Conservation (phyloP, 64 coral and sea anemone species). For the Stichodactyla mertensii region DNA sequence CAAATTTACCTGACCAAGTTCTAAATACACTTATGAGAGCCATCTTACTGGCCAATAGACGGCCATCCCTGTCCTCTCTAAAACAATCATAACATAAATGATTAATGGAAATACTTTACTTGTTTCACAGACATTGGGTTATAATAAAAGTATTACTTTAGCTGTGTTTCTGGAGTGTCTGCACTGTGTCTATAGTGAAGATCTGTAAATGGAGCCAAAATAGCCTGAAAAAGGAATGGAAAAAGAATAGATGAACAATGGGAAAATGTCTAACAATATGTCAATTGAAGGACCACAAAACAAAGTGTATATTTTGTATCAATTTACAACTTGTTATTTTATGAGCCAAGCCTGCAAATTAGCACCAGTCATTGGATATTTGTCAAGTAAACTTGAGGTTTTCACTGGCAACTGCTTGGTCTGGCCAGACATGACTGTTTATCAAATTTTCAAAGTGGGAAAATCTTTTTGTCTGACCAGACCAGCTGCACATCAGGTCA, state of each 20-base stretch:
- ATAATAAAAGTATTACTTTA: constrained; percentile 51
- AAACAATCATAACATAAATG: background rate
- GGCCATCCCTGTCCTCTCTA: constrained; percentile 77
- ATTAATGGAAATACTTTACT: background rate
- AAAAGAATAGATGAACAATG: background rate
- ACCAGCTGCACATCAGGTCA: too few species aligned
- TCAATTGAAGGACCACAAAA: background rate
- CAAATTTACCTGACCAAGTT: constrained; percentile 83
- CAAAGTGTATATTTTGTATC: too few species aligned
- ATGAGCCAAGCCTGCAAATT: too few species aligned
- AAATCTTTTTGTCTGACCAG: too few species aligned
- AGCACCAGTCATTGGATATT: too few species aligned
- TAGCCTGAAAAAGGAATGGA: constrained; percentile 32
- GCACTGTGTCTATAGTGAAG: constrained; percentile 90
- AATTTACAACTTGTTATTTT: too few species aligned
- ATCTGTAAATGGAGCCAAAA: constrained; percentile 94
- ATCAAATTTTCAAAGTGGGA: too few species aligned
- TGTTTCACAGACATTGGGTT: background rate
- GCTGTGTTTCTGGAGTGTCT: constrained; percentile 77
- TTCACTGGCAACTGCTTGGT: too few species aligned
- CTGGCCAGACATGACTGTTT: too few species aligned
- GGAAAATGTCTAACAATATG: background rate
- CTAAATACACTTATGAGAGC: constrained; percentile 83
- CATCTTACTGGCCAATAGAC: constrained; percentile 80
- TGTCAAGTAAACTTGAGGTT: too few species aligned